These are phyloP conservation scores for Spheniscus humboldti DNA, from an alignment of 2,797 vertebrate species.

Conservation along the genomic window DNA sequence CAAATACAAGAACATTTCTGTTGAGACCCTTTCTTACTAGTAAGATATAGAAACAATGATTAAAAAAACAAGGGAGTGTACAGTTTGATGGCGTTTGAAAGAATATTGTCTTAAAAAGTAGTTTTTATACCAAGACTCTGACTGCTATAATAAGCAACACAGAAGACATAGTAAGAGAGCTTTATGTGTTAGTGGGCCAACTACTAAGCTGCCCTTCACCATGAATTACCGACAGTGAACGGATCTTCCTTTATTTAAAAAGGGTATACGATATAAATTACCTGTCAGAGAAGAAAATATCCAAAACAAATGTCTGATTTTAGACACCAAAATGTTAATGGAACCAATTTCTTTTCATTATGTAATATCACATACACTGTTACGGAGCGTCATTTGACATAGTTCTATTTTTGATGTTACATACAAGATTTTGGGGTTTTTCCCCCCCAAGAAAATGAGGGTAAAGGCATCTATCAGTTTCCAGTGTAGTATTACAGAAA, in stretches of 20 bases:
- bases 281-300: background rate
- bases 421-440: background rate
- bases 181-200: background rate
- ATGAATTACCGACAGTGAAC: background rate
- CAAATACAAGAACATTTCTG: background rate
- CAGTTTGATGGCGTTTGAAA: background rate
- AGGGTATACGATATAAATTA: background rate
- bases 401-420: background rate
- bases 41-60: background rate
- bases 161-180: background rate
- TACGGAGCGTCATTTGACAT: background rate
- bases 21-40: background rate
- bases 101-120: background rate
- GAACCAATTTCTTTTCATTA: background rate
- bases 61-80: background rate
- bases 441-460: accelerated
- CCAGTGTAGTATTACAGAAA: background rate
- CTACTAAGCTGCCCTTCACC: background rate
- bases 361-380: background rate
- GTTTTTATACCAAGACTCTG: background rate
- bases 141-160: background rate
- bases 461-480: background rate
- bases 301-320: background rate
- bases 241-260: background rate
- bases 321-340: background rate